A percentile compares a stretch with the other conserved stretches of the same genome.
Evolutionary conservation across 2,797 vertebrate genomes (phyloP).

Genomic region (Fistularia commersonii): DNA sequence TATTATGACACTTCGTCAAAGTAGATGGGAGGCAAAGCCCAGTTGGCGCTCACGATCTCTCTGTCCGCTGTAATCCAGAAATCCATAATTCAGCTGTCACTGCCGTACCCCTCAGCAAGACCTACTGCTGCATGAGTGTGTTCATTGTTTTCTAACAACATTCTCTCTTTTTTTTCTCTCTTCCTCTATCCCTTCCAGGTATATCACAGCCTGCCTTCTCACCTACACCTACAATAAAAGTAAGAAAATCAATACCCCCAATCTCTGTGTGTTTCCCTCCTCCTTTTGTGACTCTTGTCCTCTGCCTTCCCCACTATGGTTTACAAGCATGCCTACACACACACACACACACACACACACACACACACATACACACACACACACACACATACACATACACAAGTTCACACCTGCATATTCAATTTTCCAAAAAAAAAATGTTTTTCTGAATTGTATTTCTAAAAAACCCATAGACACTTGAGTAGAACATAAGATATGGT

Average conservation of each 20-base stretch:
- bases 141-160: slow-evolving; percentile 55
- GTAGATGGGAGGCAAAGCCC: slow-evolving; percentile 34
- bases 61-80: slow-evolving; percentile 49
- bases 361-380: slow-evolving; percentile 1
- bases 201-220: slow-evolving; percentile 54
- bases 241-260: slow-evolving; percentile 67
- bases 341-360: background rate
- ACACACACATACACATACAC: slow-evolving; percentile 7
- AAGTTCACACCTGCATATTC: background rate
- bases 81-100: slow-evolving; percentile 65
- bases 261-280: slow-evolving; percentile 30
- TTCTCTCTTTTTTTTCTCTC: too few relatives aligned
- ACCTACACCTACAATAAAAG: slow-evolving; percentile 48
- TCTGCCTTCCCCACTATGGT: slow-evolving; percentile 9
- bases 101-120: slow-evolving; percentile 34
- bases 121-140: slow-evolving; percentile 15
- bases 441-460: too few relatives aligned
- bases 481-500: too few relatives aligned
- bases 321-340: background rate
- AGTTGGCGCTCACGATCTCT: slow-evolving; percentile 35
- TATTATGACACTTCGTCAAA: slow-evolving; percentile 28
- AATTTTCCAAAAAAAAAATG: too few relatives aligned
- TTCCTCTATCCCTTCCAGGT: slow-evolving; percentile 47
- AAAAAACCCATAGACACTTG: too few relatives aligned
- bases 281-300: slow-evolving; percentile 8